Evolutionary conservation across 2,888 invertebrate genomes (phyloP).

Genomic region (Psylliodes chrysocephalus): DNA sequence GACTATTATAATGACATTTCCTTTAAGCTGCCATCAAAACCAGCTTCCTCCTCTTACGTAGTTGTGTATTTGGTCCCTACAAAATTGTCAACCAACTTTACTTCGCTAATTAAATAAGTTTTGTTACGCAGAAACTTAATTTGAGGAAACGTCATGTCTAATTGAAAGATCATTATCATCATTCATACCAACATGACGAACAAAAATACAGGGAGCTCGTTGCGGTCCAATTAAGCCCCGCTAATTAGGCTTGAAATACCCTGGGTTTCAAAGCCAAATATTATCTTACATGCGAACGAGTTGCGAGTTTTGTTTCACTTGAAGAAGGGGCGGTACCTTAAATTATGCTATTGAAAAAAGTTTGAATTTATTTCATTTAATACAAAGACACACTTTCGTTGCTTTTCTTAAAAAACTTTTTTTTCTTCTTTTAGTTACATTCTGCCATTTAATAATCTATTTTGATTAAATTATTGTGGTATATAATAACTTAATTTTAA

Average conservation of each 20-base stretch:
- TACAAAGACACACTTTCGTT: no score
- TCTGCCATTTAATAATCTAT: no score
- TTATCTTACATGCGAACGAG: not conserved
- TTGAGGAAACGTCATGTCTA: conserved; percentile 11
- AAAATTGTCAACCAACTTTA: not conserved
- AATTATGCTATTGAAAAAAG: no score
- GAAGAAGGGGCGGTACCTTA: no score
- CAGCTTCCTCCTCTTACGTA: not conserved
- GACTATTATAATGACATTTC: not conserved
- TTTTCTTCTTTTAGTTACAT: no score
- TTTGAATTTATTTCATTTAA: no score
- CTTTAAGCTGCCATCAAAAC: not conserved
- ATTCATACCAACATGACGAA: conserved; percentile 4
- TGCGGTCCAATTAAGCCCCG: not conserved
- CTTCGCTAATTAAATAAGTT: conserved; percentile 3
- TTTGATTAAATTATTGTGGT: no score
- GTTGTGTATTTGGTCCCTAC: not conserved
- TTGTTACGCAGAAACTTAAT: not conserved
- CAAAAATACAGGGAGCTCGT: conserved; percentile 1
- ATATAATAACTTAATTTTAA: no score
- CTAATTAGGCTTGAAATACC: conserved; percentile 2
- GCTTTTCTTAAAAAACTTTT: no score
- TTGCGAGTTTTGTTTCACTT: not conserved
- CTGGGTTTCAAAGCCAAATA: not conserved
- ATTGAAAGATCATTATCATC: conserved; percentile 21